Evolutionary conservation across 2,797 vertebrate genomes (phyloP).

Genomic region (Ceyx erithaca): DNA sequence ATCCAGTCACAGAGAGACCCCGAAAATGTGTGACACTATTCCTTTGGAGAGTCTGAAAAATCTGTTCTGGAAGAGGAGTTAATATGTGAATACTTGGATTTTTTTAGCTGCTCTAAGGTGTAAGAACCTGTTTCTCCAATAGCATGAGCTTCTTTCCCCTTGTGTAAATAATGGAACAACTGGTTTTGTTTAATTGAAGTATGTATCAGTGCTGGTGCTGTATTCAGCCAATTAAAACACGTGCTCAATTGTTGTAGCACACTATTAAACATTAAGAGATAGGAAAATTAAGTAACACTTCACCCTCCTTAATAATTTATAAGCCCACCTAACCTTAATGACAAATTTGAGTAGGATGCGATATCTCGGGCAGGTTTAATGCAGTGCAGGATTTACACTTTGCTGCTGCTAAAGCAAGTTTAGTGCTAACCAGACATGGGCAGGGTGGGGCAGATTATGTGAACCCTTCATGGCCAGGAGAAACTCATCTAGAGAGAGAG

Average conservation of each 20-base stretch:
- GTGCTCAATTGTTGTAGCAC: slow-evolving; percentile 45
- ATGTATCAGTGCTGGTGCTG: background rate
- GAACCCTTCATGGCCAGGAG: slow-evolving; percentile 71
- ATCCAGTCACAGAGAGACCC: background rate
- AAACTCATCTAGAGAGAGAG: slow-evolving; percentile 79
- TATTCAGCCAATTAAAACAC: slow-evolving; percentile 49
- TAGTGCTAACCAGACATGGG: slow-evolving; percentile 68
- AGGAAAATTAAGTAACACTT: slow-evolving; percentile 67
- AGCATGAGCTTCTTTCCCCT: background rate
- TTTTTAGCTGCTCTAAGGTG: background rate
- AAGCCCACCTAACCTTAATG: slow-evolving; percentile 62
- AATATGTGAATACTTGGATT: background rate
- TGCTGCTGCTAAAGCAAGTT: slow-evolving; percentile 38
- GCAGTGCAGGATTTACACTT: slow-evolving; percentile 63
- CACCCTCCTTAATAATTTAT: slow-evolving; percentile 67
- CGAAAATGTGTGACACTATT: background rate
- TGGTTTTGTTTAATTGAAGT: background rate
- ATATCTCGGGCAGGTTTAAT: slow-evolving; percentile 60
- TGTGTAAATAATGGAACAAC: background rate
- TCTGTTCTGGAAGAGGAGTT: background rate
- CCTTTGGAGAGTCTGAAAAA: background rate
- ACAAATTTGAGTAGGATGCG: slow-evolving; percentile 63
- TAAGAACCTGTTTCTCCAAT: background rate
- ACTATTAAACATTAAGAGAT: slow-evolving; percentile 62
- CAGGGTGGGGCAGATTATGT: slow-evolving; percentile 62